phyloP scores from a whole-genome alignment of 2,888 invertebrate genomes.

The Epirrhoe alternata region DNA sequence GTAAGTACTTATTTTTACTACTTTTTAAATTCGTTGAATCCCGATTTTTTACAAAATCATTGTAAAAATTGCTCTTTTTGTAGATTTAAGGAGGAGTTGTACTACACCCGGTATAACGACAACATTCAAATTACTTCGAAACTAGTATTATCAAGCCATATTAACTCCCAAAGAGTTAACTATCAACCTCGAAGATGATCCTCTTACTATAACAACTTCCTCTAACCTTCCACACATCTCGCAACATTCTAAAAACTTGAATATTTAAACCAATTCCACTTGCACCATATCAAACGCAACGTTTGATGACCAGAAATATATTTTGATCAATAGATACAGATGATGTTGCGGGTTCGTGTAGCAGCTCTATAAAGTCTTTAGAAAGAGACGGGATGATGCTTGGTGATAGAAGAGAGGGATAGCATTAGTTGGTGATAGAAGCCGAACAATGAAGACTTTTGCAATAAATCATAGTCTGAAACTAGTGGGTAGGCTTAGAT shows the following conservation, averaged over 20 bases:
- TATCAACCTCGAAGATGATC: slow-evolving; percentile 34
- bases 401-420: slow-evolving; percentile 26
- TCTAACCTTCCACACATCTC: slow-evolving; percentile 4
- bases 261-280: background rate
- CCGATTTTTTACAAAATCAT: too few relatives aligned
- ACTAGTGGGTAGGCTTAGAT: slow-evolving; percentile 40
- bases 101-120: slow-evolving; percentile 17
- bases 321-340: background rate
- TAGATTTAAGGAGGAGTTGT: background rate
- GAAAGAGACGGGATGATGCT: slow-evolving; percentile 19
- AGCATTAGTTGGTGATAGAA: slow-evolving; percentile 38
- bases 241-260: background rate
- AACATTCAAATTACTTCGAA: slow-evolving; percentile 31
- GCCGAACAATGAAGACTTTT: slow-evolving; percentile 55
- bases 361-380: slow-evolving; percentile 14
- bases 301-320: background rate
- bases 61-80: background rate
- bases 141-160: slow-evolving; percentile 27
- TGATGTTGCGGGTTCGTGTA: background rate
- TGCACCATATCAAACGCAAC: background rate
- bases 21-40: too few relatives aligned
- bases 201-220: slow-evolving; percentile 21
- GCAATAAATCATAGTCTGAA: slow-evolving; percentile 62
- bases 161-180: slow-evolving; percentile 33
- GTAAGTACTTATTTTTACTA: too few relatives aligned